Evolutionary conservation across 2,797 vertebrate genomes (phyloP), one percentile per base, ranked within the genome.

Genomic region (Cossypha caffra): DNA sequence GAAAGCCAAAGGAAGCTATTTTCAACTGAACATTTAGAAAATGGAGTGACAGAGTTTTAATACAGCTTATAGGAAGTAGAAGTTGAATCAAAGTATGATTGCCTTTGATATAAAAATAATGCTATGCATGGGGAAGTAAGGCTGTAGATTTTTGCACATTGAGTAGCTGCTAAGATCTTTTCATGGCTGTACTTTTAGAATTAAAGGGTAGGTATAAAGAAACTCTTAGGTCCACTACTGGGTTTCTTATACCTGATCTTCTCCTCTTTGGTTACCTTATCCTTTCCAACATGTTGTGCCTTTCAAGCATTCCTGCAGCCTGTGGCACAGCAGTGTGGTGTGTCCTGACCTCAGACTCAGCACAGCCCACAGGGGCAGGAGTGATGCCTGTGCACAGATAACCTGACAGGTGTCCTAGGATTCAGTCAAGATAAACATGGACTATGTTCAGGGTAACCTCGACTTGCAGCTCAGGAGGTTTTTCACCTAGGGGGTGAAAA

Each of bases 241-340:
- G 7, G 26, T 81, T 76, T 54, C 47, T 84, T 73, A 50, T 45
- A n/a, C 24, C 8, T 33, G 31, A 33, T 77, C 33, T 62, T 54
- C 54, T 90, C 23, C 33, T 29, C 28, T 80, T 55, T 2, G 7
- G 4, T 62, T 52, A 8, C 11, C 1, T 18, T 25, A 2, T 42
- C 52, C 67, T 76, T 67, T 59, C 48, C 45, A 82, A 21, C 14
- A 6, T 0, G 1, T n/a, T 54, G 4, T 8, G 12, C 16, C 15
- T 71, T 64, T 58, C 33, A 28, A 13, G 33, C 37, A 16, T n/a
- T 25, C 69, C 63, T n/a, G 15, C 35, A 17, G 26, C 17, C 42
- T 54, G n/a, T 47, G n/a, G 16, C 13, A 18, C 0, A 0, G 13
- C 1, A 4, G 6, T 18, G 31, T 63, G 66, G 10, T 29, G 21